Conservation (phyloP, 2,797 vertebrate genomes). For the Sebastolobus alascanus region DNA sequence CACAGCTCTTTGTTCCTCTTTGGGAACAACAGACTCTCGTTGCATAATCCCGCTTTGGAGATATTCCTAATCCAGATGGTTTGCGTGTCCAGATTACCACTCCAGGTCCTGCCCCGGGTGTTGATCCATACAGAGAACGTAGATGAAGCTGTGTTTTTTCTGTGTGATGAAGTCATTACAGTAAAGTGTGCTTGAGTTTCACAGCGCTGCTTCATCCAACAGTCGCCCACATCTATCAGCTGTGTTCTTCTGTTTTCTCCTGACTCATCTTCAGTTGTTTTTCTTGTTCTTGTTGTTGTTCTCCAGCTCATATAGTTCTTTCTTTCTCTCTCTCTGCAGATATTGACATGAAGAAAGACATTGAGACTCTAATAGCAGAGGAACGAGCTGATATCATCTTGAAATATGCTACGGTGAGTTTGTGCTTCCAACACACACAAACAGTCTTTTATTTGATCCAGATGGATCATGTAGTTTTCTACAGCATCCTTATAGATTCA, state of each 20-base stretch:
- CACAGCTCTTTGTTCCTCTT: slow-evolving; percentile 20
- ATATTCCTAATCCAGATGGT: slow-evolving; percentile 62
- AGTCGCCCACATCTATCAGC: slow-evolving; percentile 48
- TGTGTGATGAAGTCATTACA: slow-evolving; percentile 29
- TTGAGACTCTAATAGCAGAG: slow-evolving; percentile 90
- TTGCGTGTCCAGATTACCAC: slow-evolving; percentile 53
- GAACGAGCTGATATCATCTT: slow-evolving; percentile 91
- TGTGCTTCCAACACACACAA: too few relatives aligned
- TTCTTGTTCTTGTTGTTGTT: slow-evolving; percentile 10
- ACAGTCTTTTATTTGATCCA: background rate
- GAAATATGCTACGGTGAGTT: slow-evolving; percentile 91
- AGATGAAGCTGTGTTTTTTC: slow-evolving; percentile 43
- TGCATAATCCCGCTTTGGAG: slow-evolving; percentile 53
- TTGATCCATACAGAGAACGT: slow-evolving; percentile 25
- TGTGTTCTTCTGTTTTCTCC: background rate
- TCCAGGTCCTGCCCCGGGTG: slow-evolving; percentile 12
- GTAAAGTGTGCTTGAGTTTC: background rate
- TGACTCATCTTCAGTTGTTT: slow-evolving; percentile 23
- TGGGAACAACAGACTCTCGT: slow-evolving; percentile 41
- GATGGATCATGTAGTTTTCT: background rate
- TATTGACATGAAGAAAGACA: slow-evolving; percentile 96
- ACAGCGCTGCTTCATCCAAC: slow-evolving; percentile 1
- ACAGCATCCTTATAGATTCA: too few relatives aligned
- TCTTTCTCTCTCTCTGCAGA: slow-evolving; percentile 73
- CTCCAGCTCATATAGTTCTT: background rate